Base-by-base conservation (phyloP, 2,113 vertebrate species). In the Camelus dromedarius region DNA sequence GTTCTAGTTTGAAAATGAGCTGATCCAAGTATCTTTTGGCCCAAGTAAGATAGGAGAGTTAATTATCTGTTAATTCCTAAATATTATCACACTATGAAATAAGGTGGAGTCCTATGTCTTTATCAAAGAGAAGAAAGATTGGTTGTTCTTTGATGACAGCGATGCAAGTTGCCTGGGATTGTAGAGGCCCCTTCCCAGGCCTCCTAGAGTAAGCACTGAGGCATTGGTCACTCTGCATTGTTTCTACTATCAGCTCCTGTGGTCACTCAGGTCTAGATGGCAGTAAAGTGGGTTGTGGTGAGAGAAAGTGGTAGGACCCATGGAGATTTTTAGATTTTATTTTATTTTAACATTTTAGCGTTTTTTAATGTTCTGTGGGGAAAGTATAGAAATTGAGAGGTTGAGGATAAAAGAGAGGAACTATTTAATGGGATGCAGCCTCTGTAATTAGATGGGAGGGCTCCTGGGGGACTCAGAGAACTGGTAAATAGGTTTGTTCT, bases 1-100 rank as follows among this genome's bases (percentile, higher is more conserved):
- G 32, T 85, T 19, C 32, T 91, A 89, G 1, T 58, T 46, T 76
- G 32, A 75, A 94, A 93, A 93, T 24, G 46, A 90, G 95, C 80
- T 81, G 46, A 86, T 42, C 46, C 20, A 75, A 48, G 19, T 96
- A 46, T 85, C 64, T 83, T 38, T 75, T 79, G 67, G 69, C 42
- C 52, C 58, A 66, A 62, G 9, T 67, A 89, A 80, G 66, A 85
- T 35, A 93, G 8, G 16, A 91, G 93, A 91, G 35, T 28, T 62
- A 90, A 87, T 88, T 50, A 84, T 66, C 35, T 73, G 35, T 15
- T 82, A 50, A 62, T 86, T 89, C 92, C 52, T 89, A 66, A 50
- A 26, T 52, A 85, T 64, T 13, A 32, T 32, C 69, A 77, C 38
- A 54, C 30, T 76, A 19, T 85, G 58, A 89, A 77, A 52, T 66